Percentiles rank a stretch among this genome's conserved stretches.
These are phyloP conservation scores for Thelaira solivaga DNA, from an alignment of 2,888 invertebrate species.

Conservation along the genomic window DNA sequence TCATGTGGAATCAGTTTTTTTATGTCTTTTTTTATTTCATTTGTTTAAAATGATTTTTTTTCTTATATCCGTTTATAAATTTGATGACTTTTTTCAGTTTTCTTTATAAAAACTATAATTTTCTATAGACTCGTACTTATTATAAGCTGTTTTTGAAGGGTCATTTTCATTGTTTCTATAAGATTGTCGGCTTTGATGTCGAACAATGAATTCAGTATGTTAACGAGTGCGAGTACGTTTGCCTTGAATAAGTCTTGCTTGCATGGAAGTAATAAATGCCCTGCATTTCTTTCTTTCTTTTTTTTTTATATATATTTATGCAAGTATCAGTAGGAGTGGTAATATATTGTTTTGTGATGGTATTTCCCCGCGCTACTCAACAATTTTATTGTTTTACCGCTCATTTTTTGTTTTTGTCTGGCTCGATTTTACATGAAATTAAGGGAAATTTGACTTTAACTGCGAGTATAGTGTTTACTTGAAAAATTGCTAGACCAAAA, in stretches of 20 bases:
- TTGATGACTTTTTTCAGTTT: constrained; percentile 46
- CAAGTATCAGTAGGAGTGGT: constrained; percentile 52
- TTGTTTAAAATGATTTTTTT: constrained; percentile 21
- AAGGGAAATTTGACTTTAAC: constrained; percentile 27
- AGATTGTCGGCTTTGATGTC: constrained; percentile 60
- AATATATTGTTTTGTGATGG: constrained; percentile 13
- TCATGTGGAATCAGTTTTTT: constrained; percentile 25
- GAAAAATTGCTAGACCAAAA: constrained; percentile 43
- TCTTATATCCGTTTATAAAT: constrained; percentile 44
- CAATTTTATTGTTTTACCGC: constrained; percentile 46
- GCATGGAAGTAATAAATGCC: background rate
- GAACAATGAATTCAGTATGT: constrained; percentile 38
- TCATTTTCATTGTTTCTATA: constrained; percentile 48
- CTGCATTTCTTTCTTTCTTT: background rate
- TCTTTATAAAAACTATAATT: constrained; percentile 38
- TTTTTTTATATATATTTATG: background rate
- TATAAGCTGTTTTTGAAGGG: constrained; percentile 42
- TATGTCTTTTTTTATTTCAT: constrained; percentile 3
- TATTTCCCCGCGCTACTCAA: constrained; percentile 38
- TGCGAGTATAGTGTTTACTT: constrained; percentile 1
- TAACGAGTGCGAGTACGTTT: background rate
- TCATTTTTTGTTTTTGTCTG: constrained; percentile 14
- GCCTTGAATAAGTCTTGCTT: constrained; percentile 18
- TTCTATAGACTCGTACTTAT: constrained; percentile 41
- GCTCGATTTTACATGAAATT: constrained; percentile 20